Evolutionary conservation across 2,888 invertebrate species (phyloP).

Genomic region (Maniola hyperantus): DNA sequence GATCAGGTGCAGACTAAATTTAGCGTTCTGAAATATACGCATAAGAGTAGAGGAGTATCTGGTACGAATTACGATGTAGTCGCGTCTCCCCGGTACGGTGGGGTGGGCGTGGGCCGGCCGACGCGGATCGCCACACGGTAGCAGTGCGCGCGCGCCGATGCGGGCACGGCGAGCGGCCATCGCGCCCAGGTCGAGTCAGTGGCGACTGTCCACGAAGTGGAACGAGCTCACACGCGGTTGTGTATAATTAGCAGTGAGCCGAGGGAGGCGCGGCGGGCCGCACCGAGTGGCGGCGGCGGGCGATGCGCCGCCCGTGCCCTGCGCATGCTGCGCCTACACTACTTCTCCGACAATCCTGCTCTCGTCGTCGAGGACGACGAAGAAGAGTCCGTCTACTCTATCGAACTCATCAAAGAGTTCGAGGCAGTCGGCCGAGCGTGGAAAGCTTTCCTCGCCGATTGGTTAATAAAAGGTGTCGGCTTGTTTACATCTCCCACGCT

Average conservation of each 20-base stretch:
- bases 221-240: slow-evolving; percentile 46
- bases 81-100: slow-evolving; percentile 46
- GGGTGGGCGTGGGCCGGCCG: slow-evolving; percentile 47
- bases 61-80: slow-evolving; percentile 48
- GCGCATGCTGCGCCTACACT: slow-evolving; percentile 92
- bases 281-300: slow-evolving; percentile 70
- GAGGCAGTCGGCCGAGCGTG: slow-evolving; percentile 89
- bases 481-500: slow-evolving; percentile 47
- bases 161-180: slow-evolving; percentile 32
- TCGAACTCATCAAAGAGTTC: slow-evolving; percentile 94
- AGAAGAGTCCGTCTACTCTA: slow-evolving; percentile 86
- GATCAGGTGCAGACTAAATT: slow-evolving; percentile 47
- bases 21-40: slow-evolving; percentile 44
- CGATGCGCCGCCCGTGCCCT: slow-evolving; percentile 75
- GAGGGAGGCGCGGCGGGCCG: slow-evolving; percentile 79
- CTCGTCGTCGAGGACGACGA: slow-evolving; percentile 84
- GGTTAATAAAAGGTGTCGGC: slow-evolving; percentile 81
- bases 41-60: slow-evolving; percentile 40
- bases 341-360: slow-evolving; percentile 90
- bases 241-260: slow-evolving; percentile 79
- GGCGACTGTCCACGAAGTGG: slow-evolving; percentile 39
- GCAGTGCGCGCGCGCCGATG: slow-evolving; percentile 44
- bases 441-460: slow-evolving; percentile 89
- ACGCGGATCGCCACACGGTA: slow-evolving; percentile 39
- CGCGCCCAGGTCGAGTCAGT: slow-evolving; percentile 44